phyloP scores from a whole-genome alignment of 2,113 vertebrate genomes.

The Apodemus speciosus region DNA sequence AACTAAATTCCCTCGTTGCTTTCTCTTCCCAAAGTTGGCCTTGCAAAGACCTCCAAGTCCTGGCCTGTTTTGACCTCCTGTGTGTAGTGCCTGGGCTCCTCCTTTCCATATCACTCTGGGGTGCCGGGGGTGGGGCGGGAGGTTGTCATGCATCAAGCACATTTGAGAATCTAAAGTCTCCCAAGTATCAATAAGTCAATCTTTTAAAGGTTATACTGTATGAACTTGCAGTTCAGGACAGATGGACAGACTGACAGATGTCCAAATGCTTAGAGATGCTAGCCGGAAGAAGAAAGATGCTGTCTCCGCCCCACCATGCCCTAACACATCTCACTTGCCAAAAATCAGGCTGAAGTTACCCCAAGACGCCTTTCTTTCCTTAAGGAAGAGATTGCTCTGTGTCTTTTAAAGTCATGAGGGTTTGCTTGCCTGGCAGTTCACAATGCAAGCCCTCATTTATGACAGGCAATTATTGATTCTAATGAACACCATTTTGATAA shows the following conservation, averaged over 20 bases:
- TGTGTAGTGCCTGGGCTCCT: too few relatives aligned
- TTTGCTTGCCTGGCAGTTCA: conserved; percentile 4
- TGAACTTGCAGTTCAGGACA: not conserved
- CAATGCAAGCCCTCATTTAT: conserved; percentile 16
- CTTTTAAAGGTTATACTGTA: not conserved
- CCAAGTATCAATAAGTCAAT: not conserved
- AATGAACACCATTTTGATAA: conserved; percentile 14
- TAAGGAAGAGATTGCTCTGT: not conserved
- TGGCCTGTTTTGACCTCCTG: not conserved
- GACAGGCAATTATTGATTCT: conserved; percentile 8
- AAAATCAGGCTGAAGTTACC: not conserved
- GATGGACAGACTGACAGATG: not conserved
- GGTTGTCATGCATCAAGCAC: too few relatives aligned
- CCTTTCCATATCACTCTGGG: not conserved
- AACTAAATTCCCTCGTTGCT: not conserved
- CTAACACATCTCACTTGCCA: not conserved
- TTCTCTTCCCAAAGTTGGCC: not conserved
- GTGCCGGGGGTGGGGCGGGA: too few relatives aligned
- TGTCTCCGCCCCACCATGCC: fast-evolving
- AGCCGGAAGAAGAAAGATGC: not conserved
- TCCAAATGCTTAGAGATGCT: not conserved
- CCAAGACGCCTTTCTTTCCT: not conserved
- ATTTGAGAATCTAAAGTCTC: not conserved
- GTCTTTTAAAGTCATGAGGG: not conserved
- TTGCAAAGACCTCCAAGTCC: not conserved